These are phyloP conservation scores for Melanotus villosus DNA, from an alignment of 2,888 invertebrate species.

Conservation along the genomic window DNA sequence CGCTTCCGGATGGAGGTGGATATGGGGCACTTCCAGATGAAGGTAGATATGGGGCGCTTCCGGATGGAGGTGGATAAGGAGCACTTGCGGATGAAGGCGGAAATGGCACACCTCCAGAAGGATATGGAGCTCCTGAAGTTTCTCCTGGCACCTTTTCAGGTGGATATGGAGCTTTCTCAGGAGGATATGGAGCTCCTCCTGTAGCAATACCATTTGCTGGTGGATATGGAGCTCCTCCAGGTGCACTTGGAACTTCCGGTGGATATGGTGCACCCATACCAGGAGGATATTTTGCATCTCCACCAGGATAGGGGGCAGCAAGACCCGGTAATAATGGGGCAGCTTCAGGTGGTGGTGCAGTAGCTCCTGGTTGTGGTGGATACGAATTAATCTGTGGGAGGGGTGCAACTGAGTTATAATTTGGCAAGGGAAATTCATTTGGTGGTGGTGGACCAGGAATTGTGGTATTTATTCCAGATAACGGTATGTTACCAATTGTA, in stretches of 20 bases:
- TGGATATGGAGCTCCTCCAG: slow-evolving; percentile 6
- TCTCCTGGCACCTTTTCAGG: too few relatives aligned
- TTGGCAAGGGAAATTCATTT: neutral
- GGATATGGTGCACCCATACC: slow-evolving; percentile 17
- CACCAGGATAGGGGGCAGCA: neutral
- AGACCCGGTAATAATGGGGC: neutral
- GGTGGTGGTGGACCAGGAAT: neutral
- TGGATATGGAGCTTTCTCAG: neutral
- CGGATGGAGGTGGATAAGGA: slow-evolving; percentile 4
- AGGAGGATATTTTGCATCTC: neutral
- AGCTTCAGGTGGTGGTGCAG: neutral
- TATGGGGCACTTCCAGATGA: neutral
- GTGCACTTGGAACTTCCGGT: neutral
- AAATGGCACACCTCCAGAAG: too few relatives aligned
- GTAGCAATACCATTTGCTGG: neutral
- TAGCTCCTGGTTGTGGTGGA: too few relatives aligned
- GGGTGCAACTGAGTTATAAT: too few relatives aligned
- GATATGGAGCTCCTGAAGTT: too few relatives aligned
- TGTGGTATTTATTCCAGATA: neutral
- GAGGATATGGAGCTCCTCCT: neutral
- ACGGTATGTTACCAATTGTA: slow-evolving; percentile 13
- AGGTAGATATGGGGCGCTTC: neutral
- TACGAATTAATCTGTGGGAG: too few relatives aligned
- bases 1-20: neutral
- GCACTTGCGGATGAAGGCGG: neutral